Evolutionary conservation across 2,797 vertebrate genomes (phyloP), one percentile per base, ranked within the genome.

Genomic region (Intellagama lesueurii): DNA sequence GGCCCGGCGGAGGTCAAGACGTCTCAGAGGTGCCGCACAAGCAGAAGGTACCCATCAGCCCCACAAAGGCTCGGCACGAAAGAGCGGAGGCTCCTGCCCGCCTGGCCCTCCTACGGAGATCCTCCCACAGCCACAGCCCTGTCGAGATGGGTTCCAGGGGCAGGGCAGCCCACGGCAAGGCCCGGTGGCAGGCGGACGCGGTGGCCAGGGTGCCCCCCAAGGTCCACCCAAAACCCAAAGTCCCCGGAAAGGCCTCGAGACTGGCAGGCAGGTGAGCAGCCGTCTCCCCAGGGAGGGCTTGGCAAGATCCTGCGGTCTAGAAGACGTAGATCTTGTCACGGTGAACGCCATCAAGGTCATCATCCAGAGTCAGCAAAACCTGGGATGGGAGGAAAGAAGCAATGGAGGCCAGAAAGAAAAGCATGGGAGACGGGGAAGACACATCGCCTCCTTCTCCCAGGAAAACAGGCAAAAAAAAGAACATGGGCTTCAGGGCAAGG

Each of bases 271-370:
- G 9, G 28, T n/a, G 35, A 8, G 7, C 22, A 56, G 5, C 76
- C 11, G 8, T 28, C 35, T 60, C 49, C 0, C 0, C 32, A 5
- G 64, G 68, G 7, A 24, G 40, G 56, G 4, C 5, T 56, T 56
- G 52, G 52, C 52, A 56, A 14, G 52, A 56, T 56, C 52, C 9
- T 4, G 66, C 73, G 0, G 11, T 82, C 93, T 98, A 99, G 95
- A 99, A 99, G 88, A 98, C 99, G 0, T 97, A 99, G 96, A 99
- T 99, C 97, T 99, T 99, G 96, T 99, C 98, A 95, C 99, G 98
- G 95, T 98, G 98, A 94, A 99, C 97, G 0, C 96, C 96, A 94
- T 99, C 98, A n/a, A 99, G 96, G 97, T 99, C 99, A 0, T 99
- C 99, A 0, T 99, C 99, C 97, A 99, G 97, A 0, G 98, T 99